phyloP scores from a whole-genome alignment of 2,888 invertebrate species.

The Pogonocherus hispidulus region DNA sequence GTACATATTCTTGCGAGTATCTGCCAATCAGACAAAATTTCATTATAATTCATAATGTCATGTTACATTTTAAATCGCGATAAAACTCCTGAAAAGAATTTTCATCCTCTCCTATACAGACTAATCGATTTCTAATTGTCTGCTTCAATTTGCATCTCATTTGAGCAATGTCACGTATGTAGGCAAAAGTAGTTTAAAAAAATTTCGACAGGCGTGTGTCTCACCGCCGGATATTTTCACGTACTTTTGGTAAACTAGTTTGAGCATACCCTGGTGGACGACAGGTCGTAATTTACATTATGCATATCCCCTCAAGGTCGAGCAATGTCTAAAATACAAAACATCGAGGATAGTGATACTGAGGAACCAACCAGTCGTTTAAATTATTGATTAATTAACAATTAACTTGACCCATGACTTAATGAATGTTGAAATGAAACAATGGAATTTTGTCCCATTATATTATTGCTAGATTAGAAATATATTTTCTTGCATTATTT shows the following conservation, averaged over 20 bases:
- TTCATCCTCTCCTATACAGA: neutral
- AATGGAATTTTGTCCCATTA: too few relatives aligned
- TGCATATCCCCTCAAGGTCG: neutral
- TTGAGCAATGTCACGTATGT: neutral
- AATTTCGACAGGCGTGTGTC: neutral
- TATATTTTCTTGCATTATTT: too few relatives aligned
- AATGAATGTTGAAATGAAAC: too few relatives aligned
- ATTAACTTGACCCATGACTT: too few relatives aligned
- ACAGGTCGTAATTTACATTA: neutral
- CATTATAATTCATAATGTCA: too few relatives aligned
- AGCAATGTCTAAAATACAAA: neutral
- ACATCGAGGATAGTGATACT: too few relatives aligned
- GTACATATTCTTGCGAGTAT: too few relatives aligned
- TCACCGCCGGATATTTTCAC: neutral
- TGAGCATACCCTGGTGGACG: neutral
- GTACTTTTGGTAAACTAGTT: neutral
- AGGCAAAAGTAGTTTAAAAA: neutral
- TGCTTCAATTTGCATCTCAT: neutral
- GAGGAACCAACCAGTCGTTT: too few relatives aligned
- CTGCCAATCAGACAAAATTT: too few relatives aligned
- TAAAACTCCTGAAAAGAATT: neutral
- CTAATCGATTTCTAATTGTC: neutral
- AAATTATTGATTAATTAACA: too few relatives aligned
- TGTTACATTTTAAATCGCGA: too few relatives aligned
- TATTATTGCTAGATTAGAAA: too few relatives aligned